These are phyloP conservation scores for Eurystomus gularis DNA, from an alignment of 2,113 vertebrate genomes.

Conservation along the genomic window DNA sequence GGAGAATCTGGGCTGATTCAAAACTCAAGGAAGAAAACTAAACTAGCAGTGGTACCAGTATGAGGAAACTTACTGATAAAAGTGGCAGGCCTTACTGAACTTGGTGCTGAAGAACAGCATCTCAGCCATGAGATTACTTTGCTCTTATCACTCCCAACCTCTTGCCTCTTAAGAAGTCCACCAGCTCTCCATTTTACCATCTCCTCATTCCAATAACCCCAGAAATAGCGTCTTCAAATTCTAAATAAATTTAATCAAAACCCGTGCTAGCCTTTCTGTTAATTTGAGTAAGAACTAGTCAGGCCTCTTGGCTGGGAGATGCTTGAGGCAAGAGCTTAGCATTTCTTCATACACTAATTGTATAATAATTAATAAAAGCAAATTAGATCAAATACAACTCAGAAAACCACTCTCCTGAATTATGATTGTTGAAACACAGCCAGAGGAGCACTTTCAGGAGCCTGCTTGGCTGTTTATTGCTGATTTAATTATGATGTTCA, in stretches of 20 bases:
- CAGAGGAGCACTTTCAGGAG: slow-evolving; percentile 52
- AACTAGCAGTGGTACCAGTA: not conserved
- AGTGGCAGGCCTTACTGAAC: not conserved
- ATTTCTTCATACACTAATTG: not conserved
- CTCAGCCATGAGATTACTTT: not conserved
- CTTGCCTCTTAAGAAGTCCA: not conserved
- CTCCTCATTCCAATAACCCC: not conserved
- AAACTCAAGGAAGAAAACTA: not conserved
- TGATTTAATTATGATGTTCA: slow-evolving; percentile 35
- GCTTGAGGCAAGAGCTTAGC: not conserved
- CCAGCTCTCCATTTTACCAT: not conserved
- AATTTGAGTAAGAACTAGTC: not conserved
- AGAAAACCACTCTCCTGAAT: slow-evolving; percentile 25
- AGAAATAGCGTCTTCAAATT: not conserved
- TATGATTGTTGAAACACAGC: slow-evolving; percentile 7
- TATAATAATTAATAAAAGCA: slow-evolving; percentile 43
- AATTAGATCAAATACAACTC: slow-evolving; percentile 34
- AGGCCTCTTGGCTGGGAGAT: not conserved
- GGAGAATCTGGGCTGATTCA: not conserved
- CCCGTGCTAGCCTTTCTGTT: not conserved
- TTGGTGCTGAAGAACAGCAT: not conserved
- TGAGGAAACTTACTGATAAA: not conserved
- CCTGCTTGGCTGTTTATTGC: not conserved
- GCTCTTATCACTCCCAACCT: not conserved
- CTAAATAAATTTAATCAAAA: not conserved